A percentile compares a stretch with the other conserved stretches of the same genome.
These are phyloP conservation scores for Cheilosia urbana DNA, from an alignment of 2,888 invertebrate genomes.

Conservation along the genomic window DNA sequence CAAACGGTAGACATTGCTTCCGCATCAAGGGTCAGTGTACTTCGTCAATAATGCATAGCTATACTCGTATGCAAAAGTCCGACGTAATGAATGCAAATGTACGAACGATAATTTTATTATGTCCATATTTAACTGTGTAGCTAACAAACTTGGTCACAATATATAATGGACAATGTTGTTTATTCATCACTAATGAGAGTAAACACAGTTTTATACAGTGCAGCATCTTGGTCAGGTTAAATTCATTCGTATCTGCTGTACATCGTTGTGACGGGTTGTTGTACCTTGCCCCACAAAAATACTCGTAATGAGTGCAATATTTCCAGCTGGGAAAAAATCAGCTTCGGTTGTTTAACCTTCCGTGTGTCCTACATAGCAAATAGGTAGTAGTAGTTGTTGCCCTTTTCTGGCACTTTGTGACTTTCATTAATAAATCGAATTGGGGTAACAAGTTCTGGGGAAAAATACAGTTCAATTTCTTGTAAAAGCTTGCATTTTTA, in stretches of 20 bases:
- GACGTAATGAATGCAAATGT: neutral
- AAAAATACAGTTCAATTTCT: no score
- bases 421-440: no score
- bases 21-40: slow-evolving; percentile 3
- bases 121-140: neutral
- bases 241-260: neutral
- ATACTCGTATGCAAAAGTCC: neutral
- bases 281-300: neutral
- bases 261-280: neutral
- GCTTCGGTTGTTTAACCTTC: neutral
- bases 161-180: neutral
- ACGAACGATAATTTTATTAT: neutral
- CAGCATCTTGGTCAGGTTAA: neutral
- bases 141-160: neutral
- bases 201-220: neutral
- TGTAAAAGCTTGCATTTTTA: no score
- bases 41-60: neutral
- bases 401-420: neutral
- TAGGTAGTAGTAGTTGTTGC: neutral
- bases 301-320: neutral
- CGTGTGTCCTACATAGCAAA: neutral
- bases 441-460: no score
- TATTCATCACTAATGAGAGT: slow-evolving; percentile 2
- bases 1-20: neutral
- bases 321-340: neutral